Evolutionary conservation across 1,140 invertebrate species (phyloP).

Genomic region (Bathynomus jamesi): DNA sequence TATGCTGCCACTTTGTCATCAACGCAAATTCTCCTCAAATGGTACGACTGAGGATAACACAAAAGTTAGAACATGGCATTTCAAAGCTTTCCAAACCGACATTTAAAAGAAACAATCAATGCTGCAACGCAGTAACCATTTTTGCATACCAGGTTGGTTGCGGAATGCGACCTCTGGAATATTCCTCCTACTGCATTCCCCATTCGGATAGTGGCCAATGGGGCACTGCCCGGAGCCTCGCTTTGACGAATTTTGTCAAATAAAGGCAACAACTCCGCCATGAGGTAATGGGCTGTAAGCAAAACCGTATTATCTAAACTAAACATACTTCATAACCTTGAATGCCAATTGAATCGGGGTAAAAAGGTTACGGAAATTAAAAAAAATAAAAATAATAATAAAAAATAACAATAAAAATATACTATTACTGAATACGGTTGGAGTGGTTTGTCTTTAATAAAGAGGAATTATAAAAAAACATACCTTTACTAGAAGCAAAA

Average conservation of each 20-base stretch:
- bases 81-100: slow-evolving; percentile 3
- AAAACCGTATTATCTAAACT: neutral
- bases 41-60: too few relatives aligned
- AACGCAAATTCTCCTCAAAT: too few relatives aligned
- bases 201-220: slow-evolving; percentile 33
- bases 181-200: slow-evolving; percentile 24
- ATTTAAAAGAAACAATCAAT: slow-evolving; percentile 6
- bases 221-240: slow-evolving; percentile 26
- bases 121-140: slow-evolving; percentile 19
- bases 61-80: too few relatives aligned
- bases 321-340: neutral
- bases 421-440: neutral
- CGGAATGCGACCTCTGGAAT: slow-evolving; percentile 28
- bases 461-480: neutral
- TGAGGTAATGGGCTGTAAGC: slow-evolving; percentile 72
- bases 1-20: too few relatives aligned
- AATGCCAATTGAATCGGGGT: neutral
- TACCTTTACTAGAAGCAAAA: neutral
- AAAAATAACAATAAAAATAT: too few relatives aligned
- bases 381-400: too few relatives aligned
- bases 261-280: slow-evolving; percentile 85
- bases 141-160: slow-evolving; percentile 15
- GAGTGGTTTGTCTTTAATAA: neutral
- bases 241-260: slow-evolving; percentile 70
- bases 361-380: neutral